A percentile compares a stretch with the other conserved stretches of the same genome.
These are phyloP conservation scores for Sinocyclocheilus anshuiensis DNA, from an alignment of 2,113 vertebrate species.

Conservation along the genomic window DNA sequence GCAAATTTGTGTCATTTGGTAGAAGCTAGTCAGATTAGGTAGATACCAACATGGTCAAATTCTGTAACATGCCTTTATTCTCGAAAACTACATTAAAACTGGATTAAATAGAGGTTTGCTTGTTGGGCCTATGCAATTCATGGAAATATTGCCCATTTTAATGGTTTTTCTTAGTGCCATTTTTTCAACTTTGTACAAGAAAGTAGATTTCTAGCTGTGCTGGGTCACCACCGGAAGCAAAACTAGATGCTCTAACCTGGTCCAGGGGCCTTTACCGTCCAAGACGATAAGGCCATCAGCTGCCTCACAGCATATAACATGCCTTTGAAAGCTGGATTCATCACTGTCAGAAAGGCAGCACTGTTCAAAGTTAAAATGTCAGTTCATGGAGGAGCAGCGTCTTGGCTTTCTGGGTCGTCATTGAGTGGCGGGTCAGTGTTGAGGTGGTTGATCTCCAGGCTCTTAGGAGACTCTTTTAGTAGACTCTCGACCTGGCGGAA, in stretches of 20 bases:
- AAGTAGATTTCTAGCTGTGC: neutral
- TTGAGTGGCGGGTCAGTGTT: conserved; percentile 51
- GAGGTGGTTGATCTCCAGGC: conserved; percentile 40
- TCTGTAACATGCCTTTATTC: neutral
- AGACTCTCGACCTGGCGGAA: conserved; percentile 64
- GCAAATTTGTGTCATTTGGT: neutral
- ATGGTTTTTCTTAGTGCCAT: neutral
- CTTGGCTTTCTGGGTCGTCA: conserved; percentile 18
- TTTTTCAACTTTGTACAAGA: neutral
- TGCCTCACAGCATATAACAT: neutral
- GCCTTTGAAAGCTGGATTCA: conserved; percentile 26
- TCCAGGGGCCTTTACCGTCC: neutral
- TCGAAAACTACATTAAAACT: neutral
- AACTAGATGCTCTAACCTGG: neutral
- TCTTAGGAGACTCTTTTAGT: conserved; percentile 59
- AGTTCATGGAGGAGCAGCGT: conserved; percentile 22
- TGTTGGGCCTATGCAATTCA: neutral
- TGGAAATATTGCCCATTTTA: neutral
- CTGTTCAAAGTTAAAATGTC: conserved; percentile 7
- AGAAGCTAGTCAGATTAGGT: neutral
- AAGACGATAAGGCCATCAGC: neutral
- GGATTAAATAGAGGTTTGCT: neutral
- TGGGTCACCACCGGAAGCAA: neutral
- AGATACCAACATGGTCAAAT: neutral
- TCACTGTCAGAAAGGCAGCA: conserved; percentile 19